Percentiles rank a stretch among this genome's conserved stretches.
Conservation (phyloP, 2,888 invertebrate species). For the Drosophila mulleri region DNA sequence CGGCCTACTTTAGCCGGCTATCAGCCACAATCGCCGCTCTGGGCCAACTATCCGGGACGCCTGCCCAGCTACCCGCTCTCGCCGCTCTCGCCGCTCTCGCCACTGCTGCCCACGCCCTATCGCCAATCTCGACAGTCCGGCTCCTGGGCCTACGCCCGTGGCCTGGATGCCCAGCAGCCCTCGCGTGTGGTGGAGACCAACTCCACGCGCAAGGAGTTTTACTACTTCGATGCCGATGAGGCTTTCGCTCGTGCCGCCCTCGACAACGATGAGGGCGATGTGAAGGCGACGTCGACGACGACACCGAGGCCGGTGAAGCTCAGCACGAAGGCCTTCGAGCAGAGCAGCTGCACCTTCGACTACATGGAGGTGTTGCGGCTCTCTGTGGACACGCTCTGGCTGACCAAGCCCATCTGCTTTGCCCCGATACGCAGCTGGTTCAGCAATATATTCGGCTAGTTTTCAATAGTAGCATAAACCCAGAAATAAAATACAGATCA, state of each 20-base stretch:
- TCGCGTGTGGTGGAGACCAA: constrained; percentile 80
- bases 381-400: constrained; percentile 81
- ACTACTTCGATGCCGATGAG: constrained; percentile 76
- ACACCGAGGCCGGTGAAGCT: constrained; percentile 7
- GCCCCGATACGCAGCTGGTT: constrained; percentile 81
- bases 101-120: constrained; percentile 54
- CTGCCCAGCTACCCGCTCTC: constrained; percentile 30
- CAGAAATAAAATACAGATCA: not conserved
- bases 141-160: constrained; percentile 57
- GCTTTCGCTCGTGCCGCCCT: constrained; percentile 61
- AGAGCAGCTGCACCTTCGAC: constrained; percentile 79
- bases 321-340: constrained; percentile 64
- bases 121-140: constrained; percentile 58
- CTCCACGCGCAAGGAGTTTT: constrained; percentile 82
- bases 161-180: constrained; percentile 73
- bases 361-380: constrained; percentile 79
- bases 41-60: constrained; percentile 30
- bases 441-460: constrained; percentile 74
- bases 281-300: constrained; percentile 13
- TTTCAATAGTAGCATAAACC: not conserved
- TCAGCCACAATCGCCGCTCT: constrained; percentile 23
- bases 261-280: constrained; percentile 44
- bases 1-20: constrained; percentile 5
- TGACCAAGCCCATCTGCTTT: constrained; percentile 81
- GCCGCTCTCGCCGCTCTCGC: constrained; percentile 29